Percentiles rank a stretch among this genome's conserved stretches.
phyloP scores from a whole-genome alignment of 2,113 vertebrate species.

The Mystacornis crossleyi region DNA sequence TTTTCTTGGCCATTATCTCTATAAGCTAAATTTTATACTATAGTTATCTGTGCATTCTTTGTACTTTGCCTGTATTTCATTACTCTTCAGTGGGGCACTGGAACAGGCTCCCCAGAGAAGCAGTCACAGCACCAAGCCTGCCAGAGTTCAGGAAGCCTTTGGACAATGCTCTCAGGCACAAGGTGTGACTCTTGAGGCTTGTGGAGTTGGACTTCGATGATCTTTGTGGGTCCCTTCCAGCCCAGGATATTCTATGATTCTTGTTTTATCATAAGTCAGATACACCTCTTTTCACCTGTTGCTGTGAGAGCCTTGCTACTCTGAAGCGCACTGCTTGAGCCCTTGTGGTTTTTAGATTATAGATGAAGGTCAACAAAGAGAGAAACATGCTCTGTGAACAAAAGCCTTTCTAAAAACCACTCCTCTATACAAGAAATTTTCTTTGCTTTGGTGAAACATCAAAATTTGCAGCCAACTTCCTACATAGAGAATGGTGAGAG shows the following conservation, averaged over 20 bases:
- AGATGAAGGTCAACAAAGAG: background rate
- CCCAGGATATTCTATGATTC: background rate
- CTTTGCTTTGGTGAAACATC: background rate
- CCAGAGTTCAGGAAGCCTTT: background rate
- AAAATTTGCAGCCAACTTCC: background rate
- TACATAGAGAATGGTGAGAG: background rate
- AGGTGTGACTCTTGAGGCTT: background rate
- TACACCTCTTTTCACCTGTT: background rate
- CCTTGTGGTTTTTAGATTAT: background rate
- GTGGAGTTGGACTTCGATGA: background rate
- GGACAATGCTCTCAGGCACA: background rate
- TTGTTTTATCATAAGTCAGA: background rate
- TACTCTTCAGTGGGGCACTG: background rate
- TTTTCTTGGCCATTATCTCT: background rate
- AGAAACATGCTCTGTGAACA: background rate
- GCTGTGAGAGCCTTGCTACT: background rate
- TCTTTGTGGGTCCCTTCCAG: background rate
- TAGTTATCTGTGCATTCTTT: background rate
- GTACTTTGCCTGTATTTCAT: background rate
- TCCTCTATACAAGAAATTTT: background rate
- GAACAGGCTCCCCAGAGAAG: background rate
- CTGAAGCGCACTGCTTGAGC: background rate
- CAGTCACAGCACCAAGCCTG: background rate
- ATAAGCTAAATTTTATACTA: background rate
- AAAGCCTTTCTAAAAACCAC: background rate